Percentiles rank a stretch among this genome's conserved stretches.
phyloP scores from a whole-genome alignment of 2,888 invertebrate species.

The Rhingia rostrata region DNA sequence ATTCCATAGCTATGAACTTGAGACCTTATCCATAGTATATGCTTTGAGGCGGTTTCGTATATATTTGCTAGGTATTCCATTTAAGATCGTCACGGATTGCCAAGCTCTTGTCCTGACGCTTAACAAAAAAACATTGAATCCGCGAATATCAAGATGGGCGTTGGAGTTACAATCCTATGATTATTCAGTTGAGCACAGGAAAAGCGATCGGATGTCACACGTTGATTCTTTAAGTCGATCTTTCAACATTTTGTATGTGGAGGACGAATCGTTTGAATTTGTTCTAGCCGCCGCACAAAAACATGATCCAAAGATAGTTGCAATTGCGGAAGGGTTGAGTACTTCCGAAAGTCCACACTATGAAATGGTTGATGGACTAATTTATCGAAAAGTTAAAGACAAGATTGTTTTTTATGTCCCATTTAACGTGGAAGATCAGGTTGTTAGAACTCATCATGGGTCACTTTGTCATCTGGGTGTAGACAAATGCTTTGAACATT shows the following conservation, averaged over 20 bases:
- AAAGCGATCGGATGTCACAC: conserved; percentile 73
- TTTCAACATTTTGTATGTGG: conserved; percentile 36
- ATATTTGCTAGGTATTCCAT: conserved; percentile 43
- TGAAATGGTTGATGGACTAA: conserved; percentile 36
- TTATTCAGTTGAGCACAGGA: conserved; percentile 73
- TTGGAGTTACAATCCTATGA: conserved; percentile 68
- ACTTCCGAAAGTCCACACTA: conserved; percentile 27
- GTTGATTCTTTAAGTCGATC: conserved; percentile 76
- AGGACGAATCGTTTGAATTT: conserved; percentile 38
- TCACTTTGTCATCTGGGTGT: conserved; percentile 77
- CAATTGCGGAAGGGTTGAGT: conserved; percentile 65
- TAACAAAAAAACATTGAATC: conserved; percentile 31
- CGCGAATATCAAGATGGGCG: conserved; percentile 67
- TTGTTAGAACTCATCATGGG: conserved; percentile 54
- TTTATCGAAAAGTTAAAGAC: conserved; percentile 25
- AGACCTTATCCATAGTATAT: conserved; percentile 37
- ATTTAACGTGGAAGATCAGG: conserved; percentile 64
- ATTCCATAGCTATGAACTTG: conserved; percentile 75
- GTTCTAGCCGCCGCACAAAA: conserved; percentile 46
- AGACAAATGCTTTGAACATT: conserved; percentile 75
- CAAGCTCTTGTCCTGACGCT: conserved; percentile 50
- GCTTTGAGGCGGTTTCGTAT: conserved; percentile 37
- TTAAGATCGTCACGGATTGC: conserved; percentile 42
- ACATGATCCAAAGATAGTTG: conserved; percentile 69
- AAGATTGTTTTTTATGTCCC: conserved; percentile 56